These are phyloP conservation scores for Leptogaster cylindrica DNA, from an alignment of 2,888 invertebrate genomes.

Conservation along the genomic window DNA sequence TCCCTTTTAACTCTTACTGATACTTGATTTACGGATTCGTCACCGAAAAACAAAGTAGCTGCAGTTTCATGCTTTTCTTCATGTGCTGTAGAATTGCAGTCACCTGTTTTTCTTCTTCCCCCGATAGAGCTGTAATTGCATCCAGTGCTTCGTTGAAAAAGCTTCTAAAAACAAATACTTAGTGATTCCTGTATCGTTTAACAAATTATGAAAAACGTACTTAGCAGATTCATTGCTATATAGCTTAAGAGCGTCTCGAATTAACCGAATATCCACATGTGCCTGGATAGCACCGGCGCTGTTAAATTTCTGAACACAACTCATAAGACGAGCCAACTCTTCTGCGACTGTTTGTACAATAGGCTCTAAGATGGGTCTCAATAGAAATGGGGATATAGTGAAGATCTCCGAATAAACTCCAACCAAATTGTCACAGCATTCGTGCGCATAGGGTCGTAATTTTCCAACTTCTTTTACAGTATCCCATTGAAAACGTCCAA, in stretches of 20 bases:
- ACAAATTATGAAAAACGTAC: slow-evolving; percentile 60
- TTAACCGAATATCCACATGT: slow-evolving; percentile 74
- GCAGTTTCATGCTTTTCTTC: slow-evolving; percentile 72
- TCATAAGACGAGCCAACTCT: slow-evolving; percentile 86
- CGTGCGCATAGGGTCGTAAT: slow-evolving; percentile 86
- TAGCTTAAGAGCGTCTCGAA: slow-evolving; percentile 70
- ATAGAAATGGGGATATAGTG: slow-evolving; percentile 75
- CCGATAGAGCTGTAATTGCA: slow-evolving; percentile 71
- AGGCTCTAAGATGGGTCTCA: slow-evolving; percentile 73
- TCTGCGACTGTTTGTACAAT: slow-evolving; percentile 92
- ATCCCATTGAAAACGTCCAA: slow-evolving; percentile 87
- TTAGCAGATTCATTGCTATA: slow-evolving; percentile 72
- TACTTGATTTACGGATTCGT: slow-evolving; percentile 50
- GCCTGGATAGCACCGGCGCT: slow-evolving; percentile 79
- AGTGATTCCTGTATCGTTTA: background rate
- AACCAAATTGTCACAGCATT: slow-evolving; percentile 81
- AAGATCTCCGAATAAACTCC: slow-evolving; percentile 63
- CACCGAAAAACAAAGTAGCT: slow-evolving; percentile 68
- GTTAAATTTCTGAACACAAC: slow-evolving; percentile 75
- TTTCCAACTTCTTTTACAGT: slow-evolving; percentile 77
- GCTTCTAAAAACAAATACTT: slow-evolving; percentile 64
- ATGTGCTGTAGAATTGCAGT: slow-evolving; percentile 70
- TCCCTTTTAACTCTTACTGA: too few species aligned
- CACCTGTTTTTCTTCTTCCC: slow-evolving; percentile 68
- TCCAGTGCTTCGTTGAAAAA: slow-evolving; percentile 84